Evolutionary conservation across 2,888 invertebrate genomes (phyloP).

Genomic region (Apodemia duryi): DNA sequence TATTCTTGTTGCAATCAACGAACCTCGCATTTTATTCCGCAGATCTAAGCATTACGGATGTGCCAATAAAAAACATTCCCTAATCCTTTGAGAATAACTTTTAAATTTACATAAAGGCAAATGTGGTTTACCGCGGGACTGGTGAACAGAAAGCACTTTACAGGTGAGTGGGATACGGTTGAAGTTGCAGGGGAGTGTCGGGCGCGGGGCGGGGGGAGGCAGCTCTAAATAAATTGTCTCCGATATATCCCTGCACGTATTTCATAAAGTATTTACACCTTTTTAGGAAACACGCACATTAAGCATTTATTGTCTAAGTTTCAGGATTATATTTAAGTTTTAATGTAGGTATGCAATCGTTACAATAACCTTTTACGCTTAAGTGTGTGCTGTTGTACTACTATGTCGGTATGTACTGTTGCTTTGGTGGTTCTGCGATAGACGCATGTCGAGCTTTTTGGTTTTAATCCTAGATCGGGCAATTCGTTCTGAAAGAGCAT

Average conservation of each 20-base stretch:
- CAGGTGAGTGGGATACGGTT: constrained; percentile 22
- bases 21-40: constrained; percentile 25
- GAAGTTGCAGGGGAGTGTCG: constrained; percentile 24
- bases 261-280: constrained; percentile 68
- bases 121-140: not conserved
- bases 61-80: constrained; percentile 18
- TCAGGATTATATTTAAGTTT: no score
- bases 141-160: not conserved
- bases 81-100: constrained; percentile 17
- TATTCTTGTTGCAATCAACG: constrained; percentile 52
- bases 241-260: constrained; percentile 61
- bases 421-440: no score
- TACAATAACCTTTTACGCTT: no score
- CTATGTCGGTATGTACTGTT: no score
- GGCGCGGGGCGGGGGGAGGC: constrained; percentile 41
- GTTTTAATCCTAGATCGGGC: no score
- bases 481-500: no score
- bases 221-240: constrained; percentile 65
- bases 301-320: constrained; percentile 5
- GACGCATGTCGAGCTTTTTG: no score
- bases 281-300: constrained; percentile 42
- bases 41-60: constrained; percentile 18
- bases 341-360: no score
- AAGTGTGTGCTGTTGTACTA: no score
- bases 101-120: constrained; percentile 18